Percentiles rank a stretch among this genome's conserved stretches.
These are phyloP conservation scores for Steromphala cineraria DNA, from an alignment of 2,888 invertebrate species.

Conservation along the genomic window DNA sequence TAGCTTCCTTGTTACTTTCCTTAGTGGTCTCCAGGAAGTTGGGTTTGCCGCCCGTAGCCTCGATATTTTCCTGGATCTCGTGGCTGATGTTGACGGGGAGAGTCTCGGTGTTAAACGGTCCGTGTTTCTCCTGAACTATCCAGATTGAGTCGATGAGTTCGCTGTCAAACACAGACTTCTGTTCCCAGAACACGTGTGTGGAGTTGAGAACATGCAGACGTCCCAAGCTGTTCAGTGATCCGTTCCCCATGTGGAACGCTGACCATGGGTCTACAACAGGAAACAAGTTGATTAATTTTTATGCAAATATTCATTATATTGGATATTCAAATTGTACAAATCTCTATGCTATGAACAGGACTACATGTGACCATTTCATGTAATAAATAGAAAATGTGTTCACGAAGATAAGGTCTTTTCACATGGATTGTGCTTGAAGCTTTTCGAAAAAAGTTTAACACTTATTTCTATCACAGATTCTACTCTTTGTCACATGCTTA, in stretches of 20 bases:
- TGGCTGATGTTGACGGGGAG: constrained; percentile 36
- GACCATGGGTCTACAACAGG: constrained; percentile 43
- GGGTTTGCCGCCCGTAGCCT: constrained; percentile 35
- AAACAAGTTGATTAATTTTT: too few species aligned
- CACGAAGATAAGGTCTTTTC: too few species aligned
- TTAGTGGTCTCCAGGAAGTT: constrained; percentile 28
- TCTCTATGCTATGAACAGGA: too few species aligned
- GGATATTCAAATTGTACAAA: too few species aligned
- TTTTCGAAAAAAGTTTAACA: too few species aligned
- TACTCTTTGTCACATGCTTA: too few species aligned
- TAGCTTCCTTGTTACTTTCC: neutral
- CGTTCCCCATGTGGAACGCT: constrained; percentile 45
- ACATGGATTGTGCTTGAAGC: too few species aligned
- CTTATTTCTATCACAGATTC: too few species aligned
- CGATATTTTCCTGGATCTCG: constrained; percentile 35
- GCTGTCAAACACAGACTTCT: constrained; percentile 34
- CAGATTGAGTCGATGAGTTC: constrained; percentile 51
- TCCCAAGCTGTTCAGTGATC: constrained; percentile 43
- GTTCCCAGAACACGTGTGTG: constrained; percentile 57
- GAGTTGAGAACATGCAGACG: constrained; percentile 48
- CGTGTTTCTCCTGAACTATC: constrained; percentile 43
- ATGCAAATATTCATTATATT: too few species aligned
- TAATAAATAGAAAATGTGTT: too few species aligned
- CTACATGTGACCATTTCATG: too few species aligned
- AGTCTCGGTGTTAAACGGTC: constrained; percentile 26